A percentile compares a stretch with the other conserved stretches of the same genome.
These are phyloP conservation scores for Lobophora halterata DNA, from an alignment of 2,888 invertebrate genomes.

Conservation along the genomic window DNA sequence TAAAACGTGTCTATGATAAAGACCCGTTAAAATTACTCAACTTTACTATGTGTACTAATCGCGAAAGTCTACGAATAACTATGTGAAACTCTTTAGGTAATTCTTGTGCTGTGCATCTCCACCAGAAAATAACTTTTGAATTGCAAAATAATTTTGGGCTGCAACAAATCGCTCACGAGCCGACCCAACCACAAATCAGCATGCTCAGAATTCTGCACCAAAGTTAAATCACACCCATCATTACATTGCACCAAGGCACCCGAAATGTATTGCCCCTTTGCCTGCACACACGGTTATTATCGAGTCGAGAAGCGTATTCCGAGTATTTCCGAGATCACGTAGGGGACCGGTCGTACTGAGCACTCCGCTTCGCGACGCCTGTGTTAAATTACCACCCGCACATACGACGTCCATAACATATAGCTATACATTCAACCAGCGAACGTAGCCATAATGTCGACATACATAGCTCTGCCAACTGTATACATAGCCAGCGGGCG, in stretches of 20 bases:
- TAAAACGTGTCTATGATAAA: too few relatives aligned
- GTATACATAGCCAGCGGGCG: constrained; percentile 16
- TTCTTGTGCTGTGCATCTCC: too few relatives aligned
- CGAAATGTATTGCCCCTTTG: constrained; percentile 29
- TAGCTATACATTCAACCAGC: too few relatives aligned
- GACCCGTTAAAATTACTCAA: too few relatives aligned
- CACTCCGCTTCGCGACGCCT: constrained; percentile 32
- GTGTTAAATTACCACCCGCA: constrained; percentile 45
- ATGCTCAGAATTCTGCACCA: constrained; percentile 13
- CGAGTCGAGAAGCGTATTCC: constrained; percentile 59
- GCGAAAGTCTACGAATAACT: too few relatives aligned
- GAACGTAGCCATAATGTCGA: too few relatives aligned
- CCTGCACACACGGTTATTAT: constrained; percentile 45
- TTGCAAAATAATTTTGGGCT: too few relatives aligned
- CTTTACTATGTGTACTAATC: too few relatives aligned
- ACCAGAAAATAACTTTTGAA: too few relatives aligned
- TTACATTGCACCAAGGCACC: constrained; percentile 16
- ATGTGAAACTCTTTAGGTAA: too few relatives aligned
- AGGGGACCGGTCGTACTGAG: constrained; percentile 61
- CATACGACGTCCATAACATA: constrained; percentile 8
- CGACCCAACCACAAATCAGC: too few relatives aligned
- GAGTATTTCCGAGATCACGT: constrained; percentile 73
- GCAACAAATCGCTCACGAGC: too few relatives aligned
- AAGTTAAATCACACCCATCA: constrained; percentile 19
- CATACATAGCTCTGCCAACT: constrained; percentile 4